Base-by-base conservation (phyloP, 2,797 vertebrate species). In the Botia almorhae region DNA sequence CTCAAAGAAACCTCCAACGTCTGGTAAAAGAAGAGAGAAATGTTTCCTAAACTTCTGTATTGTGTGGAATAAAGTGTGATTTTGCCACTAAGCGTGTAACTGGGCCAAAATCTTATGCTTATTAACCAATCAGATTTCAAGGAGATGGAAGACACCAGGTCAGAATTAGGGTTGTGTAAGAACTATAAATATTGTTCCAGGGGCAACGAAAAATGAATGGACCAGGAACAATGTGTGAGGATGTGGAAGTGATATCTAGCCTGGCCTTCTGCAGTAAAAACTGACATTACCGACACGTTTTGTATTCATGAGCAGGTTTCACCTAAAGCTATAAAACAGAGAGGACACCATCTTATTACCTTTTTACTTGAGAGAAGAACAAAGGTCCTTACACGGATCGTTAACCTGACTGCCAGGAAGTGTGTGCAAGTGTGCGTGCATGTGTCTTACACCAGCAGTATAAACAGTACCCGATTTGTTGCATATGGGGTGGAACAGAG, bases 1-100 rank as follows among this genome's bases (percentile, higher is more conserved):
- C 89, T 99, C 98, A 82, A 99, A 99, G 93, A 97, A 99, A 0
- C 96, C 98, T 0, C 98, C 98, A 0, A 99, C 94, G 78, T 99
- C 98, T 99, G 90, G 58, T n/a, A n/a, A n/a, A 60, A 79, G 4
- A 72, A 7, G 84, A 33, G 6, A 12, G n/a, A 51, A 17, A 26
- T 19, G 11, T 39, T 65, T 65, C 23, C 13, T 0, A 64, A 14
- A 48, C 2, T 19, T n/a, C 39, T 8, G 39, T 8, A 43, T 8
- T 43, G 39, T 43, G 7, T 43, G 39, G 39, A 53, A n/a, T 8
- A 61, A n/a, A 43, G 2, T 29, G 29, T 43, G 21, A 21, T 58
- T 58, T 10, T 6, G 29, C 29, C 10, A 58, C 8, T 58, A 19
- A 21, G 21, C n/a, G 21, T 8, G 55, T n/a, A n/a, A 19, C 55